A percentile compares a stretch with the other conserved stretches of the same genome.
phyloP scores from a whole-genome alignment of 1,140 invertebrate genomes.

The Halyomorpha halys region DNA sequence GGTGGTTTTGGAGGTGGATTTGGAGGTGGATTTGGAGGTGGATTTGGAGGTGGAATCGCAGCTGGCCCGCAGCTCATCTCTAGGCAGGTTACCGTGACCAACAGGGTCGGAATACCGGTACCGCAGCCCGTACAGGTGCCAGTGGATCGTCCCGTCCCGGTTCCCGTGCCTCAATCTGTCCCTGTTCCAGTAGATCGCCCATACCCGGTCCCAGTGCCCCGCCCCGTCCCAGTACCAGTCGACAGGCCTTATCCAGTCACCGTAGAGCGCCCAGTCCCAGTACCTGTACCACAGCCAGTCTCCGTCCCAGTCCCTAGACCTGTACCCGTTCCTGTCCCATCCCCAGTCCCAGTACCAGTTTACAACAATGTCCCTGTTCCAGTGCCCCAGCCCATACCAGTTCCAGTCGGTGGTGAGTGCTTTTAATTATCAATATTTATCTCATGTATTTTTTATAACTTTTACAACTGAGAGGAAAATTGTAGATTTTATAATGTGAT shows the following conservation, averaged over 20 bases:
- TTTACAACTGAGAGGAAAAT: too few relatives aligned
- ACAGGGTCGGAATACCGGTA: conserved; percentile 35
- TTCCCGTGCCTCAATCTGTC: conserved; percentile 25
- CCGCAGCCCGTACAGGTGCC: conserved; percentile 25
- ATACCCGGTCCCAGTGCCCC: not conserved
- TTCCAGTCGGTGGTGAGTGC: too few relatives aligned
- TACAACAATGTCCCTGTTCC: conserved; percentile 20
- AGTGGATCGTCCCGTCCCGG: conserved; percentile 29
- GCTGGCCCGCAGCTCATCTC: conserved; percentile 12
- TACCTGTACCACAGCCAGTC: not conserved
- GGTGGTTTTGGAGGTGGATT: not conserved
- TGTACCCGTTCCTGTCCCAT: not conserved
- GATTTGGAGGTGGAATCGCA: not conserved
- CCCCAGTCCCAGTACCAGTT: conserved; percentile 22
- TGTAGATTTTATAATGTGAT: too few relatives aligned
- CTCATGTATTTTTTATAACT: too few relatives aligned
- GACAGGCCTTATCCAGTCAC: conserved; percentile 26
- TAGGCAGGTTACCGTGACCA: conserved; percentile 36
- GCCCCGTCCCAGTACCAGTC: conserved; percentile 20
- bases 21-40: not conserved
- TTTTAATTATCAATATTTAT: too few relatives aligned
- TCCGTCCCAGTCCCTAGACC: not conserved
- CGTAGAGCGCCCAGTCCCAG: not conserved
- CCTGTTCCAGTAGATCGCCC: conserved; percentile 19
- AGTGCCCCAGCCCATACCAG: not conserved